phyloP scores from a whole-genome alignment of 1,140 invertebrate genomes.

The Euschistus heros region DNA sequence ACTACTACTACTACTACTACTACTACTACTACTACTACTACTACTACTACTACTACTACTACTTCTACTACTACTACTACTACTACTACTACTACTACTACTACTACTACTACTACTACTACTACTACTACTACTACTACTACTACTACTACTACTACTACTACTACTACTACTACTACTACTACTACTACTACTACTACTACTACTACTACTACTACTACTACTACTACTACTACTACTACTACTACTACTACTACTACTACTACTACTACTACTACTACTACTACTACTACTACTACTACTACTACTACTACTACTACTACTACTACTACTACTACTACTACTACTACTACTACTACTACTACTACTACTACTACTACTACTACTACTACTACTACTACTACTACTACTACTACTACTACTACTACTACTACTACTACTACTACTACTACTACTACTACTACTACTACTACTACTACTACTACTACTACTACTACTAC shows the following conservation, averaged over 20 bases:
- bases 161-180: slow-evolving; percentile 16
- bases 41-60: slow-evolving; percentile 18
- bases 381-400: slow-evolving; percentile 16
- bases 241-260: slow-evolving; percentile 16
- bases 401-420: slow-evolving; percentile 16
- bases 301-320: slow-evolving; percentile 16
- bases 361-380: slow-evolving; percentile 16
- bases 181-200: slow-evolving; percentile 16
- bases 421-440: slow-evolving; percentile 16
- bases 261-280: slow-evolving; percentile 16
- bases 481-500: slow-evolving; percentile 16
- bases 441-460: slow-evolving; percentile 16
- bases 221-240: slow-evolving; percentile 16
- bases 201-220: slow-evolving; percentile 16
- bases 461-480: slow-evolving; percentile 16
- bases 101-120: slow-evolving; percentile 14
- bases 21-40: slow-evolving; percentile 19
- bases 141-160: slow-evolving; percentile 13
- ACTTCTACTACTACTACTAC: slow-evolving; percentile 15
- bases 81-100: slow-evolving; percentile 16
- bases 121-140: slow-evolving; percentile 17
- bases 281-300: slow-evolving; percentile 16
- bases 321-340: slow-evolving; percentile 17
- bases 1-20: slow-evolving; percentile 21
- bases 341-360: slow-evolving; percentile 13